Conservation (phyloP, 2,113 vertebrate species). For the Pongo abelii region DNA sequence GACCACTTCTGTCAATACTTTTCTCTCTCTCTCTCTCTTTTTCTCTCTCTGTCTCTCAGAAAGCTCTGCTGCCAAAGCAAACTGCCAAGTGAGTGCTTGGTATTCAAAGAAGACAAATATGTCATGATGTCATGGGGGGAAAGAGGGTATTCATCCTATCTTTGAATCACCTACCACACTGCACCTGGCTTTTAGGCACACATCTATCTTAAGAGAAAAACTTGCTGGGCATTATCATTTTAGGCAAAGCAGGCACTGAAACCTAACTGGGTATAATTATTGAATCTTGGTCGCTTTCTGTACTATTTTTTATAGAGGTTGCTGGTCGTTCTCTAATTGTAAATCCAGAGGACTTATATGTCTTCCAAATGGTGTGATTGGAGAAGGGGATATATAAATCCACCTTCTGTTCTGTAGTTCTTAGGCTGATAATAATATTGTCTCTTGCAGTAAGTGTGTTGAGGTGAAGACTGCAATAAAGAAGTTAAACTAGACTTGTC, state of each 20-base stretch:
- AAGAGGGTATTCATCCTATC: not conserved
- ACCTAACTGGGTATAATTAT: not conserved
- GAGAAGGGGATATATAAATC: not conserved
- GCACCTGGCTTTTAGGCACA: not conserved
- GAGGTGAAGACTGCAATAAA: not conserved
- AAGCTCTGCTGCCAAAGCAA: conserved; percentile 34
- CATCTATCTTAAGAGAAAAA: not conserved
- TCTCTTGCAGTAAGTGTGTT: not conserved
- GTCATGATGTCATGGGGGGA: not conserved
- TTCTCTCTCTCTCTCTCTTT: too few relatives aligned
- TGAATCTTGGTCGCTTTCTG: not conserved
- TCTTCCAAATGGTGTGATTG: not conserved
- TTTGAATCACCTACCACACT: not conserved
- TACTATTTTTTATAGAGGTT: not conserved
- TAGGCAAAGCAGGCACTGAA: not conserved
- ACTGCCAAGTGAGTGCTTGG: not conserved
- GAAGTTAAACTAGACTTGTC: not conserved
- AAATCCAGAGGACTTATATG: not conserved
- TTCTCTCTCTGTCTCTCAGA: not conserved
- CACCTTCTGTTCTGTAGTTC: not conserved
- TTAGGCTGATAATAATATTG: not conserved
- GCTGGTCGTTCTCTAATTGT: not conserved
- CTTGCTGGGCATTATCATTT: not conserved
- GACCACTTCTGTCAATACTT: not conserved
- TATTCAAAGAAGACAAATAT: not conserved